Conservation (phyloP, 2,888 invertebrate genomes). For the Bombylius discolor region DNA sequence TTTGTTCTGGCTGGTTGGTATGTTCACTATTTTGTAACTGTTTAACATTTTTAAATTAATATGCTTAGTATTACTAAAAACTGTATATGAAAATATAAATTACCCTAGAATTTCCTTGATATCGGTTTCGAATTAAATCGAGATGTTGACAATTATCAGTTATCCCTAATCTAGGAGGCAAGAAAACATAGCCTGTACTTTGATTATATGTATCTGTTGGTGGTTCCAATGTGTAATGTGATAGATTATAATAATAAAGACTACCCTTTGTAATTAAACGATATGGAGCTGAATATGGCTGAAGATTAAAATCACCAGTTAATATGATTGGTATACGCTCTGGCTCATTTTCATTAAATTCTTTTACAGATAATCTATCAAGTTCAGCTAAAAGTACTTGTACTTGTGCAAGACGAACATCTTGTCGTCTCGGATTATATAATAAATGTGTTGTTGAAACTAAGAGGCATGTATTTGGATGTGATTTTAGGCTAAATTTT, state of each 20-base stretch:
- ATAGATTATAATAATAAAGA: slow-evolving; percentile 37
- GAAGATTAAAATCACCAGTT: slow-evolving; percentile 87
- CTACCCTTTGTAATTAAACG: slow-evolving; percentile 51
- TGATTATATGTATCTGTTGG: slow-evolving; percentile 2
- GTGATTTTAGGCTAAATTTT: slow-evolving; percentile 48
- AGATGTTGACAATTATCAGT: slow-evolving; percentile 49
- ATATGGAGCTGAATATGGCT: slow-evolving; percentile 59
- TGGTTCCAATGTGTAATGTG: slow-evolving; percentile 19
- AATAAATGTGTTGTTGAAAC: slow-evolving; percentile 90
- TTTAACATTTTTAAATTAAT: background rate
- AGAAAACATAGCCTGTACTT: slow-evolving; percentile 9
- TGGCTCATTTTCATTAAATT: slow-evolving; percentile 22
- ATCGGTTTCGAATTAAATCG: slow-evolving; percentile 38
- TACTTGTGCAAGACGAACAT: slow-evolving; percentile 80
- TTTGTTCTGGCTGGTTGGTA: background rate
- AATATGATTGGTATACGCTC: slow-evolving; percentile 58
- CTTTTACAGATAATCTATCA: slow-evolving; percentile 55
- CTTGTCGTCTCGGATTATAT: slow-evolving; percentile 80
- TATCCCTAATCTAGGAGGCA: slow-evolving; percentile 37
- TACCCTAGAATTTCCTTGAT: slow-evolving; percentile 25
- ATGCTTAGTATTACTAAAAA: background rate
- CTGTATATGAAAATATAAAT: background rate
- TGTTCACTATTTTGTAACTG: slow-evolving; percentile 5
- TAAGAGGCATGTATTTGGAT: slow-evolving; percentile 45
- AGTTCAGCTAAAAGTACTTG: slow-evolving; percentile 74